Conservation (phyloP, 2,797 vertebrate species). For the Bradypodion ventrale region DNA sequence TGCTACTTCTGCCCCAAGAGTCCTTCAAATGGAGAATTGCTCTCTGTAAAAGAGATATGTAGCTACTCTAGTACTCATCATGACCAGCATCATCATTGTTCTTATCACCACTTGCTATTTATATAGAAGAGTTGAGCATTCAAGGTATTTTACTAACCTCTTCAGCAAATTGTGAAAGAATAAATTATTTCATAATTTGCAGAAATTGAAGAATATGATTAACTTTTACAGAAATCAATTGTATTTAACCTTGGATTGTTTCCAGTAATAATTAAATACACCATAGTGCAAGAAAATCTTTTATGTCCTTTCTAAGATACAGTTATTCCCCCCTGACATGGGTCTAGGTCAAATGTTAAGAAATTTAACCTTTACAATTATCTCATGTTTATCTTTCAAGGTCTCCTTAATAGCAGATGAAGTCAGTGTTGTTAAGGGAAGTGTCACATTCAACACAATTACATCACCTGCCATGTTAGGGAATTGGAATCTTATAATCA, state of each 20-base stretch:
- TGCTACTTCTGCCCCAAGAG: no score
- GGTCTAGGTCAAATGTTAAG: constrained; percentile 39
- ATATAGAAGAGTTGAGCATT: neutral
- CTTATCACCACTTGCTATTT: neutral
- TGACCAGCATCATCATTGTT: neutral
- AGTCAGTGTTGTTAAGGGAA: constrained; percentile 42
- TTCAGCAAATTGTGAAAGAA: constrained; percentile 8
- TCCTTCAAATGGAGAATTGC: no score
- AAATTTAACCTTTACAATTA: constrained; percentile 45
- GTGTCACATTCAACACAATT: constrained; percentile 54
- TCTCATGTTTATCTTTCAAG: constrained; percentile 56
- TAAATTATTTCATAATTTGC: neutral
- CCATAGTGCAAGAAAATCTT: constrained; percentile 37
- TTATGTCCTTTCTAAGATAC: constrained; percentile 41
- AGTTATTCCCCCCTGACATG: constrained; percentile 38
- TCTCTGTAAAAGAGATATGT: no score
- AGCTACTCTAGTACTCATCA: neutral
- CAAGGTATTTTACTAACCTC: neutral
- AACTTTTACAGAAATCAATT: constrained; percentile 14
- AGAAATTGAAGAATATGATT: neutral
- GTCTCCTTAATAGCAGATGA: constrained; percentile 49
- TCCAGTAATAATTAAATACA: constrained; percentile 29
- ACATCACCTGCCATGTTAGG: constrained; percentile 56
- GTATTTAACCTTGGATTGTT: constrained; percentile 15
- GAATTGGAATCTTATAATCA: constrained; percentile 65